Conservation (phyloP, 2,113 vertebrate species). For the Carettochelys insculpta region DNA sequence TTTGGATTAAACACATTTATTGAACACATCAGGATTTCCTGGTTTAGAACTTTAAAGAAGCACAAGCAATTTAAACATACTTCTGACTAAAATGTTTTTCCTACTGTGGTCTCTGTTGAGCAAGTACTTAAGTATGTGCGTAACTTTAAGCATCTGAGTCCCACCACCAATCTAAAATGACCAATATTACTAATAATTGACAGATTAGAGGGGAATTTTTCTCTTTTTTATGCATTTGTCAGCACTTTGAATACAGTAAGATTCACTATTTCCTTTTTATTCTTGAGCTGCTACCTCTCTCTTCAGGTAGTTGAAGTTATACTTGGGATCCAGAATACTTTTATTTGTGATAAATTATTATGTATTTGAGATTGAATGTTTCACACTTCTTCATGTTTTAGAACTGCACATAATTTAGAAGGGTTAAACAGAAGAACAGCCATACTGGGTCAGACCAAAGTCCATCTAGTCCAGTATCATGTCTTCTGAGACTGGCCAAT, state of each 20-base stretch:
- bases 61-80: not conserved
- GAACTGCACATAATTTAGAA: not conserved
- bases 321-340: not conserved
- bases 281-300: rapidly evolving
- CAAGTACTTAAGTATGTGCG: rapidly evolving
- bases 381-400: too few species aligned
- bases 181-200: not conserved
- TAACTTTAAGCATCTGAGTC: rapidly evolving
- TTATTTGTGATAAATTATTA: too few species aligned
- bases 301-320: not conserved
- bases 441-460: too few species aligned
- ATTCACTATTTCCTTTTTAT: not conserved
- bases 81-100: not conserved
- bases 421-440: not conserved
- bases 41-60: not conserved
- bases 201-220: not conserved
- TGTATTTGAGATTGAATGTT: too few species aligned
- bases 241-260: not conserved
- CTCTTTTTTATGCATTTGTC: not conserved
- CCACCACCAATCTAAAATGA: not conserved
- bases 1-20: not conserved
- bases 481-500: too few species aligned
- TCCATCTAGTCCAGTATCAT: too few species aligned
- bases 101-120: not conserved
- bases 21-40: not conserved